Evolutionary conservation across 2,797 vertebrate genomes (phyloP), one percentile per base, ranked within the genome.

Genomic region (Orestias chungarensis): DNA sequence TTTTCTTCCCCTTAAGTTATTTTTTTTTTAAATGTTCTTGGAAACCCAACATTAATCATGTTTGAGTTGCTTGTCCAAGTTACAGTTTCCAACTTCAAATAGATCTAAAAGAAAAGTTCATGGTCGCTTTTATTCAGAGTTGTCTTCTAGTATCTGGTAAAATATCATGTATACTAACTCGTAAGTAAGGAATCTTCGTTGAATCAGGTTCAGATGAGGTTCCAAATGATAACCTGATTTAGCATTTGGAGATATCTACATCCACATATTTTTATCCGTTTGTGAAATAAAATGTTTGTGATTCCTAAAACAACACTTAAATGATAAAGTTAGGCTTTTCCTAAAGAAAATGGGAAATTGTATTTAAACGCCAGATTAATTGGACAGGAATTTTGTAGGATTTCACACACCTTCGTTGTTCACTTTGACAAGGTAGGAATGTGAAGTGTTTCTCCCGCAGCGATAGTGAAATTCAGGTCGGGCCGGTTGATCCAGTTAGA

Each of bases 401-500:
- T 23, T 42, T 47, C 25, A 15, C 23, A 38, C 20, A 38, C 33
- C 57, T 33, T 62, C 49, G 64, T 67, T 64, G 66, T 73, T 76
- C 40, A 69, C 59, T 76, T 83, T 91, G 82, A 89, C 84, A 88
- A 87, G 65, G 17, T 59, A 85, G 85, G 90, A 92, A 93, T 94
- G 89, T 89, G 78, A 76, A 75, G 69, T 87, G 86, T 89, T 89
- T 90, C 86, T 86, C 64, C 65, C 74, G 83, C 80, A 81, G 80
- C 79, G 69, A 64, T 66, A 68, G 54, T 76, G 83, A 57, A 75
- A 84, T 87, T 91, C 94, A 89, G 91, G 94, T 95, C 91, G 78
- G 90, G 86, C 86, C 68, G 83, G 93, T 94, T 94, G 78, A 85
- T 89, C 87, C 86, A 80, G 89, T 92, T 65, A 80, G 83, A 77